Evolutionary conservation across 2,888 invertebrate species (phyloP), one percentile per base, ranked within the genome.

Genomic region (Magallana nippona): DNA sequence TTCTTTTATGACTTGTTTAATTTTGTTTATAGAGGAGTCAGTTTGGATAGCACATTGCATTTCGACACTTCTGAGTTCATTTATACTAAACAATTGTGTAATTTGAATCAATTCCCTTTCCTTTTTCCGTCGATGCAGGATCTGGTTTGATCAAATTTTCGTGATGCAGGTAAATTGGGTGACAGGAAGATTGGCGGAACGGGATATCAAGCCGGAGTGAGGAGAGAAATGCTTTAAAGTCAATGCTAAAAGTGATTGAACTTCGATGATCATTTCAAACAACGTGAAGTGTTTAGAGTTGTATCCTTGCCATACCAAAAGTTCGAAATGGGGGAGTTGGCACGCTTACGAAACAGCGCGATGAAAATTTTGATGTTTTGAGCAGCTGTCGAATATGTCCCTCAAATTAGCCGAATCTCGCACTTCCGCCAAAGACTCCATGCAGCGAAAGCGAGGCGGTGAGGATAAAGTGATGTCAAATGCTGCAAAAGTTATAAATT

Each of bases 81-180:
- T 71, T 15, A 71, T 71, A 71, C 32, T 32, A 71, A 44, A 71
- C 71, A 71, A 22, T 71, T 71, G 71, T 71, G 71, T 71, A 71
- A 71, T 71, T 71, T 71, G 32, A 71, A 27, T 71, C 22, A 71
- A 27, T 71, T 71, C 71, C 71, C 27, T 15, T 71, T 71, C 71
- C 11, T 71, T 32, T 32, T 27, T 71, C 22, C 10, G n/a, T 17
- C 17, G 5, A 60, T n/a, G 60, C 2, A n/a, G n/a, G 60, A 60
- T 15, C 60, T n/a, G 17, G n/a, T 22, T 22, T 71, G 71, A 71
- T 71, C 27, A 32, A 71, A 71, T 71, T 15, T 15, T 71, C 71
- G 71, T 17, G 5, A 44, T 44, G 44, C 71, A 11, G 32, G 27
- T 15, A 71, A 62, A 71, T 10, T 13, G 22, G 71, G 71, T 32